Conservation (phyloP, 2,888 invertebrate genomes). For the Melipona bicolor region DNA sequence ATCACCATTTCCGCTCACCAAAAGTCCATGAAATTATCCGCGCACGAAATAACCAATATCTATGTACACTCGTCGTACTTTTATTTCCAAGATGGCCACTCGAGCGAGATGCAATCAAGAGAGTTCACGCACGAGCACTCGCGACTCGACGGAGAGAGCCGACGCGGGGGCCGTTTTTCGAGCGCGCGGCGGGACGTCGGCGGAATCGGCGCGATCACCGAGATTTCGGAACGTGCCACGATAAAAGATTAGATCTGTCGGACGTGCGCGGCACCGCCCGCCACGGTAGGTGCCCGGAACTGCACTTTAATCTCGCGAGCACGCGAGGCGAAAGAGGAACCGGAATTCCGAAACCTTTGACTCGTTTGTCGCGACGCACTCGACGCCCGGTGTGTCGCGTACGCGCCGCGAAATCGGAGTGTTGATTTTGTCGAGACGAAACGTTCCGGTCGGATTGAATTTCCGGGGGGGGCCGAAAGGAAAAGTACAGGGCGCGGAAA, state of each 20-base stretch:
- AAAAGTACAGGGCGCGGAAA: not conserved
- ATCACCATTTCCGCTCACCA: not conserved
- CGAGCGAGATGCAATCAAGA: not conserved
- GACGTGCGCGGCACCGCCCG: slow-evolving; percentile 32
- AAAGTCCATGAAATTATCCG: no score
- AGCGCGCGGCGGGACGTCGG: slow-evolving; percentile 10
- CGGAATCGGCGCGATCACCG: slow-evolving; percentile 47
- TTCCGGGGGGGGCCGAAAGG: not conserved
- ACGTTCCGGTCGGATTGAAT: slow-evolving; percentile 29
- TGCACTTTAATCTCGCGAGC: slow-evolving; percentile 68
- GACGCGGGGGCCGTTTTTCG: slow-evolving; percentile 6
- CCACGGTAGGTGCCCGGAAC: slow-evolving; percentile 48
- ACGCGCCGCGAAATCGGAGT: slow-evolving; percentile 9
- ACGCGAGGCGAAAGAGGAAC: slow-evolving; percentile 29
- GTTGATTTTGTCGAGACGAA: not conserved
- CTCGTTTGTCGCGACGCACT: slow-evolving; percentile 40
- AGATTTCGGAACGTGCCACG: slow-evolving; percentile 49
- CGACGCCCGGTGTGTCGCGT: not conserved
- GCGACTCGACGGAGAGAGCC: not conserved
- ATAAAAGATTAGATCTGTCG: slow-evolving; percentile 68
- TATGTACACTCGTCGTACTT: not conserved
- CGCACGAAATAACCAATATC: not conserved
- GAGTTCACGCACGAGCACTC: not conserved
- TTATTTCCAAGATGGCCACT: not conserved
- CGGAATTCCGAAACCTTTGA: slow-evolving; percentile 25